A percentile compares a stretch with the other conserved stretches of the same genome.
These are phyloP conservation scores for Seriola dumerili DNA, from an alignment of 2,113 vertebrate genomes.

Conservation along the genomic window DNA sequence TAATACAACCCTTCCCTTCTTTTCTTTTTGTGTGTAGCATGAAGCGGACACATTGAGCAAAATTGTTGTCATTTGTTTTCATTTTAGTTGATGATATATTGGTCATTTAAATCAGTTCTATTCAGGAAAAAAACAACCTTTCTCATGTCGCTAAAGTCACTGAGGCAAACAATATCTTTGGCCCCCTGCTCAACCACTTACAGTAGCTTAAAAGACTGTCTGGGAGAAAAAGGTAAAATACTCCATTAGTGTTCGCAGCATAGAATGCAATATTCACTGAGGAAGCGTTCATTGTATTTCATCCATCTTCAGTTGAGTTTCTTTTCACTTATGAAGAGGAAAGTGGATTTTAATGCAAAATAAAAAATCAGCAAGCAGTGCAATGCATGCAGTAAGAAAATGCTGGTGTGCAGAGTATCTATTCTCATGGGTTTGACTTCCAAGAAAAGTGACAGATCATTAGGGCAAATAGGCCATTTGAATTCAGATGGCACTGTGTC, in stretches of 20 bases:
- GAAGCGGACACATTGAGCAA: too few relatives aligned
- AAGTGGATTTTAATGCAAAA: not conserved
- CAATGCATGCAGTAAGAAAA: not conserved
- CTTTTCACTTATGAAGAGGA: not conserved
- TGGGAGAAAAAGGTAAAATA: too few relatives aligned
- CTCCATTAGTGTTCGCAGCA: too few relatives aligned
- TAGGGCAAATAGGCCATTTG: constrained; percentile 30
- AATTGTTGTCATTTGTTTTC: too few relatives aligned
- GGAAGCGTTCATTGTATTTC: not conserved
- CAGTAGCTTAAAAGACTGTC: not conserved
- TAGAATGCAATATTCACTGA: too few relatives aligned
- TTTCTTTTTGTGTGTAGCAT: too few relatives aligned
- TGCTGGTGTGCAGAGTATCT: not conserved
- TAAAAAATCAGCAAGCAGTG: not conserved
- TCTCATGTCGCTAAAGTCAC: not conserved
- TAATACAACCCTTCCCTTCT: not conserved
- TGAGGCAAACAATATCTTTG: not conserved
- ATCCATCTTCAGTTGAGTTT: not conserved
- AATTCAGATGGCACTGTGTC: constrained; percentile 50
- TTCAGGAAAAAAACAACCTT: not conserved
- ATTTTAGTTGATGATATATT: not conserved
- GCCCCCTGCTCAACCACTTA: not conserved
- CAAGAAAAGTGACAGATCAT: constrained; percentile 28
- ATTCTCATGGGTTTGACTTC: constrained; percentile 4
- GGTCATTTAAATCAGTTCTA: not conserved